Evolutionary conservation across 2,888 invertebrate genomes (phyloP), one percentile per base, ranked within the genome.

Genomic region (Eristalis intricaria): DNA sequence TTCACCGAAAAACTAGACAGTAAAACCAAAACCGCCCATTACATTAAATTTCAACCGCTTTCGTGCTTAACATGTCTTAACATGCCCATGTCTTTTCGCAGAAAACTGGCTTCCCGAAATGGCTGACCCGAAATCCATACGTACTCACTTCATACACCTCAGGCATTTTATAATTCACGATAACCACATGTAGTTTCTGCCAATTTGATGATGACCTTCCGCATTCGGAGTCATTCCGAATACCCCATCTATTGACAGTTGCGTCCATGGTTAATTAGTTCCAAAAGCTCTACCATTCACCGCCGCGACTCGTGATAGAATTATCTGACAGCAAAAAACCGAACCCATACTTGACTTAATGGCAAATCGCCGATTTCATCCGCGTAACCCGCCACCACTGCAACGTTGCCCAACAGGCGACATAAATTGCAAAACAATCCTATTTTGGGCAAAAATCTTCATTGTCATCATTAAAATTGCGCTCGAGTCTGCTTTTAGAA

Each of bases 391-490:
- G 56, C 65, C 65, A 58, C 65, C 50, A 60, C 70, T 43, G 58
- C 11, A 26, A 26, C 43, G 1, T 4, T 29, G 8, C 56, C 63
- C 40, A 66, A 29, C 26, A 60, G 19, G 58, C 71, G 70, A 71
- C 76, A 80, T 76, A 68, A 80, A 85, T 80, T 80, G 75, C 84
- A 80, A 80, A 84, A 43, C 80, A 75, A 84, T 75, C 64, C 75
- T 38, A 79, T 79, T 84, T 84, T 70, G 64, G 69, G 40, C 10
- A 61, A 76, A 77, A 82, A 87, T 65, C 60, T 75, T 79, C 80
- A 73, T 73, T 84, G 87, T 87, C 87, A 87, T 87, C 87, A 84
- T 87, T 87, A 80, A 84, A 87, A 79, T 83, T 79, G 74, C 75
- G 61, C 78, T 61, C 70, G 83, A 83, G 19, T 50, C 50, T 19